Percentiles rank a stretch among this genome's conserved stretches.
These are phyloP conservation scores for Sardinella longiceps DNA, from an alignment of 2,797 vertebrate species.

Conservation along the genomic window DNA sequence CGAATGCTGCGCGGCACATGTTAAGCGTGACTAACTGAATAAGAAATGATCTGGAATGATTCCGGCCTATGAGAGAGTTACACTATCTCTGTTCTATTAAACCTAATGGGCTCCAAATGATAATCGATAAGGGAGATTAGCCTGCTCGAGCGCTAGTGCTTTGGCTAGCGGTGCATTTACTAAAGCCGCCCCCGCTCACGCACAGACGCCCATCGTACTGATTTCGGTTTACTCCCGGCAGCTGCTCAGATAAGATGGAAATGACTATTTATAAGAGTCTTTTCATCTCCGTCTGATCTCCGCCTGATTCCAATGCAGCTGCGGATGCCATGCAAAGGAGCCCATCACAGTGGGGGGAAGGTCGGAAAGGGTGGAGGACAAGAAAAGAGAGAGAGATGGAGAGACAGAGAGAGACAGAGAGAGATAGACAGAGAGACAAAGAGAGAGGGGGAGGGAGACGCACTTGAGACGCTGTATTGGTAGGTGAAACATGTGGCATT, in stretches of 20 bases:
- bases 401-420: neutral
- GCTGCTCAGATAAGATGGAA: slow-evolving; percentile 11
- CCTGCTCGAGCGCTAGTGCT: neutral
- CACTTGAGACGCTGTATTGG: slow-evolving; percentile 89
- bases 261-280: neutral
- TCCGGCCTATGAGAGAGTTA: slow-evolving; percentile 9
- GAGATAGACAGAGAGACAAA: neutral
- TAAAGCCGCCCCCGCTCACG: neutral
- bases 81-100: slow-evolving; percentile 22
- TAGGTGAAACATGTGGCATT: slow-evolving; percentile 94
- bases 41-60: slow-evolving; percentile 21
- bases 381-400: neutral
- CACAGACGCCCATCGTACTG: neutral
- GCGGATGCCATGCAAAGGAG: neutral
- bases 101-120: slow-evolving; percentile 24
- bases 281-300: slow-evolving; percentile 24
- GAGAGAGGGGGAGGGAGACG: slow-evolving; percentile 26
- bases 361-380: neutral
- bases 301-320: neutral
- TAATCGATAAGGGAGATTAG: slow-evolving; percentile 26
- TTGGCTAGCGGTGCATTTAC: neutral
- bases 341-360: neutral
- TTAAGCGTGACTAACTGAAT: slow-evolving; percentile 15
- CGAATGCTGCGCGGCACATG: neutral
- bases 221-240: slow-evolving; percentile 8